Conservation (phyloP, 92 coral and sea anemone genomes). For the Bergia puertoricense region DNA sequence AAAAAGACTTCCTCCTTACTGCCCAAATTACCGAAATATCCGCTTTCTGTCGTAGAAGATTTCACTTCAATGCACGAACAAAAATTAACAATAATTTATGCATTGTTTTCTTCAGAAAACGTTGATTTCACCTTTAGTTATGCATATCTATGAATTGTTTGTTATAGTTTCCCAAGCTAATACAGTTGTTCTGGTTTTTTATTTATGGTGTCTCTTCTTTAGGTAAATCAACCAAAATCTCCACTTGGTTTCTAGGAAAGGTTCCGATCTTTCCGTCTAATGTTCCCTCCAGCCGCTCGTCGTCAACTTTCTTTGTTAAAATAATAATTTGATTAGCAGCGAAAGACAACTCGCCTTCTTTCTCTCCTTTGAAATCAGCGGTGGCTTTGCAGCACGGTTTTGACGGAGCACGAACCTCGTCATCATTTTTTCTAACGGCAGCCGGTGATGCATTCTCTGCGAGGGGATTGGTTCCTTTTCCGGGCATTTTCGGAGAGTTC, state of each 20-base stretch:
- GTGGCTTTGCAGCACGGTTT: constrained; percentile 85
- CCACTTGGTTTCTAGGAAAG: constrained; percentile 64
- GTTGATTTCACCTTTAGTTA: neutral
- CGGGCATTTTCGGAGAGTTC: constrained; percentile 47
- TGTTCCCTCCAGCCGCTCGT: constrained; percentile 73
- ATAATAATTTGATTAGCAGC: constrained; percentile 68
- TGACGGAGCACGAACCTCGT: constrained; percentile 9
- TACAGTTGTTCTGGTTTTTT: neutral
- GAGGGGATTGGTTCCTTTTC: constrained; percentile 85
- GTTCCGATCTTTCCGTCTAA: constrained; percentile 80
- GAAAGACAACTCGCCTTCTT: constrained; percentile 79
- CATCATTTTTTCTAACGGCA: neutral
- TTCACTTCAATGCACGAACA: neutral
- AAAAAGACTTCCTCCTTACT: neutral
- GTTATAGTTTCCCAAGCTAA: neutral
- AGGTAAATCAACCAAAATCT: constrained; percentile 66
- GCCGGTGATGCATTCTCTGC: constrained; percentile 67
- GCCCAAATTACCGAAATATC: neutral
- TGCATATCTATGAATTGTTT: neutral
- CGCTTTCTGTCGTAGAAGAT: neutral
- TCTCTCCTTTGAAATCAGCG: constrained; percentile 64
- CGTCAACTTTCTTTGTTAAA: constrained; percentile 60
- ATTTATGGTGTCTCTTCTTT: constrained; percentile 9
- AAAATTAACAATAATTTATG: no score
- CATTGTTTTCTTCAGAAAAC: neutral